Conservation (phyloP, 2,888 invertebrate species). For the Philonicus albiceps region DNA sequence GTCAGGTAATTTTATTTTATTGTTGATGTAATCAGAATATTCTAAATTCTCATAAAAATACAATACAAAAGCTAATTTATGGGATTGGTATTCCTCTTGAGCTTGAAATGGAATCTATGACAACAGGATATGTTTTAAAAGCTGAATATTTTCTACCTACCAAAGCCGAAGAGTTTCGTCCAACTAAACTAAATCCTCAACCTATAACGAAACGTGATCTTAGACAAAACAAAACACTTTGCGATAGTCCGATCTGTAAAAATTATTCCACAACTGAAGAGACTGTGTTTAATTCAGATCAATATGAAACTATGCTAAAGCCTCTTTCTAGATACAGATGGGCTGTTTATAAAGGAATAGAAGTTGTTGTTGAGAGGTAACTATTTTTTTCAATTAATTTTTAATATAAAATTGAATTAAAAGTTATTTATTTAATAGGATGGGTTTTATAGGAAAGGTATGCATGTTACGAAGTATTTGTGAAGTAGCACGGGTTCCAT, state of each 20-base stretch:
- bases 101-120: constrained; percentile 49
- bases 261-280: neutral
- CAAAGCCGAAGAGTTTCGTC: constrained; percentile 54
- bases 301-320: neutral
- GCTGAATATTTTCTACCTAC: constrained; percentile 53
- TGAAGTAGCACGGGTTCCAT: constrained; percentile 75
- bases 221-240: neutral
- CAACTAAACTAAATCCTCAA: constrained; percentile 56
- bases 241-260: neutral
- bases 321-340: constrained; percentile 64
- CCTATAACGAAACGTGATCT: constrained; percentile 38
- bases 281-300: neutral
- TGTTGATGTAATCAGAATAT: neutral
- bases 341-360: constrained; percentile 73
- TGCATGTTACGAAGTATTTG: constrained; percentile 80
- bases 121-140: constrained; percentile 54
- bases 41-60: neutral
- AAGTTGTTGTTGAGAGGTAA: constrained; percentile 69
- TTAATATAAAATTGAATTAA: neutral
- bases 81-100: constrained; percentile 61
- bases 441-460: constrained; percentile 71
- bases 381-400: neutral
- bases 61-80: constrained; percentile 55
- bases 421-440: constrained; percentile 64
- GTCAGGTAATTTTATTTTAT: constrained; percentile 53